Base-by-base conservation (phyloP, 2,797 vertebrate genomes). In the Hippopotamyrus pictus region DNA sequence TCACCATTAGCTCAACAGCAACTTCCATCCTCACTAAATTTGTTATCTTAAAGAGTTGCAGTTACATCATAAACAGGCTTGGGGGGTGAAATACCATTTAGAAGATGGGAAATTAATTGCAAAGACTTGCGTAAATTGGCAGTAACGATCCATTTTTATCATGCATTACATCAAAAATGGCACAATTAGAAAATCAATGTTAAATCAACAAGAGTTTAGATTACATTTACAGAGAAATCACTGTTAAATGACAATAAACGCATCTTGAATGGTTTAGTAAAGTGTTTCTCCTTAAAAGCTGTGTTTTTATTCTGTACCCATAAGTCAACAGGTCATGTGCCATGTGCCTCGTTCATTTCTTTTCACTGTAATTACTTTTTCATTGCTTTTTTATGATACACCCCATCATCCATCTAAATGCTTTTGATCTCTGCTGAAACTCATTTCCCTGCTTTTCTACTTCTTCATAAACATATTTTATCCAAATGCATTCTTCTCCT, bases 211-310 rank as follows among this genome's bases (percentile, higher is more conserved):
- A 79, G 73, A 79, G 37, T 37, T 44, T 44, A 79, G 73, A 79
- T 79, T 79, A 79, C 29, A 79, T 79, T 79, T 79, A 79, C 73
- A 79, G 73, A 79, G 37, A 79, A 79, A 79, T 79, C 73, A 79
- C 73, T 79, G 25, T 44, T 37, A 79, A 79, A 79, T 79, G 73
- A 44, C 14, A 44, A 79, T 8, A 17, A 41, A 79, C n/a, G 17
- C 37, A 37, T 37, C 73, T 37, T 79, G 73, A 79, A 79, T 79
- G 73, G 37, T 79, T 79, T 79, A 79, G 73, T 79, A 19, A 79
- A 79, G 73, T 19, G 37, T 44, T 79, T 79, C 73, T 79, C 33
- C 33, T 76, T 41, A 37, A 76, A 76, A 76, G 33, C 29, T 37
- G 37, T 79, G 73, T 79, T 44, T 79, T 79, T 44, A 79, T 19